These are phyloP conservation scores for Cariama cristata DNA, from an alignment of 2,113 vertebrate species.

Conservation along the genomic window DNA sequence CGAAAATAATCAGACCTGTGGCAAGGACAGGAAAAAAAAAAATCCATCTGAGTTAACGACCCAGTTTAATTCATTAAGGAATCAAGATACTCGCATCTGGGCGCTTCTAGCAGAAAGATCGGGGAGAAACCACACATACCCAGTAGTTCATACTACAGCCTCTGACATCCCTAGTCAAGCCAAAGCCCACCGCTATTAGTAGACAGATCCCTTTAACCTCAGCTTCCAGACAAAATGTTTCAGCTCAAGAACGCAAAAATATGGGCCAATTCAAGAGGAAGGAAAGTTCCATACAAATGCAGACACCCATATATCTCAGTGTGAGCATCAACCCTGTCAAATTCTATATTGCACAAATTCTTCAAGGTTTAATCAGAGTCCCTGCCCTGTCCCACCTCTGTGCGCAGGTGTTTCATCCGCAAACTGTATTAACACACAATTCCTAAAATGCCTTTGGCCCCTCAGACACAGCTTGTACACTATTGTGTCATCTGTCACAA, in stretches of 20 bases:
- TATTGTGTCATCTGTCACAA: background rate
- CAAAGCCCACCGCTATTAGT: background rate
- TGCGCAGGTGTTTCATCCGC: background rate
- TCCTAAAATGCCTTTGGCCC: background rate
- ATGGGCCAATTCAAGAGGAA: background rate
- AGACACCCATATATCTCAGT: background rate
- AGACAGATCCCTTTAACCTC: background rate
- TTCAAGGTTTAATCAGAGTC: background rate
- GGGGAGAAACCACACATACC: background rate
- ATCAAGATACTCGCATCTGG: background rate
- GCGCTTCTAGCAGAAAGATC: background rate
- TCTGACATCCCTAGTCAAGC: background rate
- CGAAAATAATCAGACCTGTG: slow-evolving; percentile 97
- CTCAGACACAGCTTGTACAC: background rate
- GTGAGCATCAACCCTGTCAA: background rate
- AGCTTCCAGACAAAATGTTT: background rate
- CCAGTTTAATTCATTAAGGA: slow-evolving; percentile 15
- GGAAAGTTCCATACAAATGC: background rate
- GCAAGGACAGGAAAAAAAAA: background rate
- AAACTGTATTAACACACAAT: background rate
- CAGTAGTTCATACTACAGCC: background rate
- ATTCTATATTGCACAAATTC: background rate
- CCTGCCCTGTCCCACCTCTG: background rate
- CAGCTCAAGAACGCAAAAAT: background rate
- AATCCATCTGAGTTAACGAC: slow-evolving; percentile 37